Percentiles rank a stretch among this genome's conserved stretches.
phyloP scores from a whole-genome alignment of 2,113 vertebrate genomes.

The Pterophyllum scalare region DNA sequence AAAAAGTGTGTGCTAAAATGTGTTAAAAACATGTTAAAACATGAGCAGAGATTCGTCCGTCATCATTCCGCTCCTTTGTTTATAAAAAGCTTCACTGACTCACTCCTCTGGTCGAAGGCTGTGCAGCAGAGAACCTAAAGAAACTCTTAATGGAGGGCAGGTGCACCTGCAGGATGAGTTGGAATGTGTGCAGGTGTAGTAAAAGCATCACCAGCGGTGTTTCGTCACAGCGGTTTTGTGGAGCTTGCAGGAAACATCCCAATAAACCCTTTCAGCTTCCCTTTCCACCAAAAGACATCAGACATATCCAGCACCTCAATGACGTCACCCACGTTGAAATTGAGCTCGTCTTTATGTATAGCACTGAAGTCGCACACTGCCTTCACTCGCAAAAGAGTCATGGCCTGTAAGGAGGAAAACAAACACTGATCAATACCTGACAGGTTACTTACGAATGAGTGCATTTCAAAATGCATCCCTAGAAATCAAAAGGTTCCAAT shows the following conservation, averaged over 20 bases:
- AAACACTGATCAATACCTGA: neutral
- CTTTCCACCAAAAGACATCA: slow-evolving; percentile 8
- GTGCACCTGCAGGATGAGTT: neutral
- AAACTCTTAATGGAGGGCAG: neutral
- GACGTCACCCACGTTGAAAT: neutral
- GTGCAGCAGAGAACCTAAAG: neutral
- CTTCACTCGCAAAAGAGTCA: neutral
- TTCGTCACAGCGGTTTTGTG: neutral
- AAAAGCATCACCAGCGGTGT: neutral
- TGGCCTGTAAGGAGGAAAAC: neutral
- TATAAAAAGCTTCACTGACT: neutral
- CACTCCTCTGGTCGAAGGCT: neutral
- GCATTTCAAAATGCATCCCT: neutral
- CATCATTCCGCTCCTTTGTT: accelerated
- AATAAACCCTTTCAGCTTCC: neutral
- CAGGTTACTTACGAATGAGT: accelerated
- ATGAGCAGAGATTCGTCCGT: accelerated
- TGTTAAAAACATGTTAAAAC: neutral
- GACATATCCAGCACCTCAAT: slow-evolving; percentile 9
- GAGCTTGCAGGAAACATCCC: neutral
- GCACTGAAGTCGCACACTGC: neutral
- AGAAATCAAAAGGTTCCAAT: neutral
- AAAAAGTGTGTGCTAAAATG: neutral
- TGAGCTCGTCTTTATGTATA: neutral
- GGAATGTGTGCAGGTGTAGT: neutral